Conservation (phyloP, 2,888 invertebrate genomes). For the Lumbricus terrestris region DNA sequence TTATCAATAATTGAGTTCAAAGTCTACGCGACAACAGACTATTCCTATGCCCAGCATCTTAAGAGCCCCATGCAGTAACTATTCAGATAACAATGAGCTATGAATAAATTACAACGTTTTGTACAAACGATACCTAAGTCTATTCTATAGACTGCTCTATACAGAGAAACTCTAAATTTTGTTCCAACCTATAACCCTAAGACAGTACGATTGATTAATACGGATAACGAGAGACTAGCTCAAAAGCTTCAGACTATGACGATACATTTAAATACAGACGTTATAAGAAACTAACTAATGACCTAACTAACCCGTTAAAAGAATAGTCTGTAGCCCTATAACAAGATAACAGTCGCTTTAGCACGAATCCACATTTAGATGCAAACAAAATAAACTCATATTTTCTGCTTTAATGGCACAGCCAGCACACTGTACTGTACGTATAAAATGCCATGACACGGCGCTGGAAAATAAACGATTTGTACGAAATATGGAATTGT, state of each 20-base stretch:
- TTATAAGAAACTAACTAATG: neutral
- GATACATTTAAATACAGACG: neutral
- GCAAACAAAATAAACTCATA: neutral
- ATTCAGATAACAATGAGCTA: neutral
- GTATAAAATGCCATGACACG: neutral
- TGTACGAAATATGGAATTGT: neutral
- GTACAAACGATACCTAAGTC: neutral
- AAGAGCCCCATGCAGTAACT: neutral
- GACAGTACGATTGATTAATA: neutral
- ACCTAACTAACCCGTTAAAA: neutral
- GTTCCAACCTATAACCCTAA: slow-evolving; percentile 3
- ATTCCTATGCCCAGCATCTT: neutral
- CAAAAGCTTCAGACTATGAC: neutral
- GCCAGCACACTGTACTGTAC: neutral
- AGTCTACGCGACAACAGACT: neutral
- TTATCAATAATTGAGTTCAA: neutral
- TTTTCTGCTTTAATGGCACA: neutral
- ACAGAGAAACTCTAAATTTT: neutral
- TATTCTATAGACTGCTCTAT: neutral
- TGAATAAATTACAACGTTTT: neutral
- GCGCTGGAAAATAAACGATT: neutral
- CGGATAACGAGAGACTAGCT: neutral
- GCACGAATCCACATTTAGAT: neutral
- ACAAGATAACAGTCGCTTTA: neutral
- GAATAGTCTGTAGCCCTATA: neutral